phyloP scores from a whole-genome alignment of 2,797 vertebrate genomes.

The Mycteria americana region DNA sequence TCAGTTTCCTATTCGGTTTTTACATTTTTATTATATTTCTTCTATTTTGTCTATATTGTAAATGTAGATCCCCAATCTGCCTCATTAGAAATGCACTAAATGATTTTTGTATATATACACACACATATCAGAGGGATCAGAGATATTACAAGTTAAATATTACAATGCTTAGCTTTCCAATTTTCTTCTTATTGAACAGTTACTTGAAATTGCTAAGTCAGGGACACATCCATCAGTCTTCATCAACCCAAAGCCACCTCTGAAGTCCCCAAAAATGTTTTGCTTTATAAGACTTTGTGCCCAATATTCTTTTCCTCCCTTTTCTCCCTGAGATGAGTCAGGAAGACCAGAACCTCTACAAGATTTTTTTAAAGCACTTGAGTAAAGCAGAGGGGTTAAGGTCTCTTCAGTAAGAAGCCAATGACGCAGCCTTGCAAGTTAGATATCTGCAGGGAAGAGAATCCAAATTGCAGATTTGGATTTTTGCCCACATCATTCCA shows the following conservation, averaged over 20 bases:
- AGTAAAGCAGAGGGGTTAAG: not conserved
- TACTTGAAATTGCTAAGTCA: not conserved
- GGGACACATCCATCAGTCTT: not conserved
- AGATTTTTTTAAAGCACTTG: not conserved
- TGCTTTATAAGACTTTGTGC: not conserved
- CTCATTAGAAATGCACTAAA: not conserved
- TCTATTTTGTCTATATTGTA: not conserved
- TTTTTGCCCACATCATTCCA: conserved; percentile 40
- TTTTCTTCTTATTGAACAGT: not conserved
- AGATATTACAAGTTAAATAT: not conserved
- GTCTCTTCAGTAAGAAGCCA: not conserved
- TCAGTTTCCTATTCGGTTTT: not conserved
- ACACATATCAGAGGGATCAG: not conserved
- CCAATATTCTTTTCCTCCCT: not conserved
- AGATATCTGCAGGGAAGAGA: conserved; percentile 24
- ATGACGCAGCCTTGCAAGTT: not conserved
- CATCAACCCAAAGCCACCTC: not conserved
- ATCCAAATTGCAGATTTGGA: conserved; percentile 30
- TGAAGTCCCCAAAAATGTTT: not conserved
- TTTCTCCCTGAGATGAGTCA: not conserved
- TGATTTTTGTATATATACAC: not conserved
- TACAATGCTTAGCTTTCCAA: not conserved
- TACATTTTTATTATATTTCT: not conserved
- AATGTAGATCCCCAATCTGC: not conserved
- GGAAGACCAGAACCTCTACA: not conserved